Base-by-base conservation (phyloP, 2,797 vertebrate species). In the Coilia nasus region DNA sequence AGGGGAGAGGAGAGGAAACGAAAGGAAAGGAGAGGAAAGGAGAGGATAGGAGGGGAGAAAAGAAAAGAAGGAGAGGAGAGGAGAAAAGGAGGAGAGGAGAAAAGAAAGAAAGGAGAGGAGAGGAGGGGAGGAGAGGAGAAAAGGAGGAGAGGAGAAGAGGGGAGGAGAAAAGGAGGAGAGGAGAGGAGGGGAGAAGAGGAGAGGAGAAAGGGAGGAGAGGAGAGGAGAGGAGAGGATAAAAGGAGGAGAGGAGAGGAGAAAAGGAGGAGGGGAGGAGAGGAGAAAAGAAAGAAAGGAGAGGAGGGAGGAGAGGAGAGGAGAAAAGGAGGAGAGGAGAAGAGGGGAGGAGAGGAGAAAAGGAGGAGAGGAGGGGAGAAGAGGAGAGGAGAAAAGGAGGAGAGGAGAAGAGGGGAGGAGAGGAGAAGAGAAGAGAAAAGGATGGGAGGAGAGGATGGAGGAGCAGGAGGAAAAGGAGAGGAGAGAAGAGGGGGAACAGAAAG, bases 181-280 rank as follows among this genome's bases (percentile, higher is more conserved):
- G n/a, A 81, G 7, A 50, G 80, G 1, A 83, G 35, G 56, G 81
- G 84, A 85, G 83, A 82, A 84, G 46, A 86, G 82, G 90, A 84
- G 83, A 81, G 64, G 56, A 14, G 0, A 59, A 56, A 56, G n/a
- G 1, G 15, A 56, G 60, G 44, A 25, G 60, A 25, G 60, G 60
- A 64, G 60, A 64, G 60, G 23, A 25, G n/a, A n/a, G 10, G 46
- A 46, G n/a, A n/a, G 17, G 41, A 50, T 4, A 84, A 44, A 59
- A 0, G 6, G n/a, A 47, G 46, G 46, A 47, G 46, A 28, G 46
- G 59, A 60, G 6, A 10, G 82, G 64, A 15, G 23, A 17, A 19
- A 57, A 82, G 19, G n/a, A n/a, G n/a, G n/a, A n/a, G n/a, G n/a
- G n/a, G 90, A 21, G 31, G 31, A 62, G 57, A 1, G 2, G n/a